Evolutionary conservation across 2,113 vertebrate genomes (phyloP), one percentile per base, ranked within the genome.

Genomic region (Oostethus manadensis): DNA sequence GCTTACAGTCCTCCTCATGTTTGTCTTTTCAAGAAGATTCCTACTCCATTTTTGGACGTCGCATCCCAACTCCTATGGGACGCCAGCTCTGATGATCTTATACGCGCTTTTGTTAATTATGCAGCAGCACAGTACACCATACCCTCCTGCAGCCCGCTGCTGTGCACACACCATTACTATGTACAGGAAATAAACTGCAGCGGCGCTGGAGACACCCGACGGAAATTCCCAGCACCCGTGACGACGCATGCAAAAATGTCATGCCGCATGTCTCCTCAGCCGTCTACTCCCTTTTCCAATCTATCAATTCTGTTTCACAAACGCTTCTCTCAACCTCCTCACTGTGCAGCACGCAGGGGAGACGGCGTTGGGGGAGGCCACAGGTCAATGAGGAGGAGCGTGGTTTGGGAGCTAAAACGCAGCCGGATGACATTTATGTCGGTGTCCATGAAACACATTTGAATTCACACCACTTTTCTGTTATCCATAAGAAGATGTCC

Each of bases 161-260:
- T 6, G 33, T 35, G 59, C 26, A 57, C 54, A 71, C 35, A 51
- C 47, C 69, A 77, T 78, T 72, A 70, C 65, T 78, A 78, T 80
- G 77, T 73, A 51, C 73, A 3, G 73, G 64, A 68, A 68, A 49
- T 23, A 62, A 73, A 68, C 55, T 44, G 10, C 57, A 14, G 22
- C 16, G 10, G 14, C 10, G 21, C 46, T 40, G 44, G 60, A 57
- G 61, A 62, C 47, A 18, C 68, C 72, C 70, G 10, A 53, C 23
- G 44, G 74, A 72, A 71, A 71, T 21, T 18, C 64, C 40, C 14
- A 70, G 75, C 73, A 73, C 77, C 73, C 68, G 73, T 81, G 79
- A 81, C 73, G 50, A 65, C n/a, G 72, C 73, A 80, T 78, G 71
- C 59, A 77, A 68, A 86, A 85, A 83, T 83, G 83, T 85, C 84